phyloP scores from a whole-genome alignment of 2,113 vertebrate species.

The Tetraodon nigroviridis region DNA sequence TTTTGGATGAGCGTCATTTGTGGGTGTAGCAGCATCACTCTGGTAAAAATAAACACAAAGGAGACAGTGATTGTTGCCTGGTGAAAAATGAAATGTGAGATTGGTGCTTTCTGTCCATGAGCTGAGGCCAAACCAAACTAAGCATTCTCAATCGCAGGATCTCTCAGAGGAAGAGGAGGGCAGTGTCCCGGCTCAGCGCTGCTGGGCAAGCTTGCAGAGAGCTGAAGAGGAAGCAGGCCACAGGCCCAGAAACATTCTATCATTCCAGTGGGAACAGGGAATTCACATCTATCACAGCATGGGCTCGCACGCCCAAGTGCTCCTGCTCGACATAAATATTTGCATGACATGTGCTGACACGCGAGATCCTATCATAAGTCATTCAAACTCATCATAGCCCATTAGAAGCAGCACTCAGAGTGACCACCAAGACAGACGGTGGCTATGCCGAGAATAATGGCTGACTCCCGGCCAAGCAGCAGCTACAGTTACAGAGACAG shows the following conservation, averaged over 20 bases:
- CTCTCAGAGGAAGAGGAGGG: slow-evolving; percentile 68
- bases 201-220: slow-evolving; percentile 47
- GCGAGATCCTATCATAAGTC: slow-evolving; percentile 70
- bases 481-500: slow-evolving; percentile 67
- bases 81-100: slow-evolving; percentile 40
- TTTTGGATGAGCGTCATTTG: slow-evolving; percentile 23
- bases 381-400: slow-evolving; percentile 58
- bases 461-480: slow-evolving; percentile 55
- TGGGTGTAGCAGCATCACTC: slow-evolving; percentile 22
- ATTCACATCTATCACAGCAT: slow-evolving; percentile 63
- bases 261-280: slow-evolving; percentile 51
- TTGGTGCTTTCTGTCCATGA: slow-evolving; percentile 33
- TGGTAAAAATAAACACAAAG: slow-evolving; percentile 19
- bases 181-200: slow-evolving; percentile 56
- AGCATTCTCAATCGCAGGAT: slow-evolving; percentile 68
- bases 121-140: slow-evolving; percentile 64
- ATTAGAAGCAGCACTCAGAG: slow-evolving; percentile 54
- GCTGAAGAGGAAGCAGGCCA: slow-evolving; percentile 55
- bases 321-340: slow-evolving; percentile 69
- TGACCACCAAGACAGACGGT: slow-evolving; percentile 65
- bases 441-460: slow-evolving; percentile 67
- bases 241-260: slow-evolving; percentile 54
- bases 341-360: slow-evolving; percentile 66
- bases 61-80: slow-evolving; percentile 13
- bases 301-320: slow-evolving; percentile 48